A percentile compares a stretch with the other conserved stretches of the same genome.
Conservation (phyloP, 1,140 invertebrate species). For the Leptinotarsa lineolata region DNA sequence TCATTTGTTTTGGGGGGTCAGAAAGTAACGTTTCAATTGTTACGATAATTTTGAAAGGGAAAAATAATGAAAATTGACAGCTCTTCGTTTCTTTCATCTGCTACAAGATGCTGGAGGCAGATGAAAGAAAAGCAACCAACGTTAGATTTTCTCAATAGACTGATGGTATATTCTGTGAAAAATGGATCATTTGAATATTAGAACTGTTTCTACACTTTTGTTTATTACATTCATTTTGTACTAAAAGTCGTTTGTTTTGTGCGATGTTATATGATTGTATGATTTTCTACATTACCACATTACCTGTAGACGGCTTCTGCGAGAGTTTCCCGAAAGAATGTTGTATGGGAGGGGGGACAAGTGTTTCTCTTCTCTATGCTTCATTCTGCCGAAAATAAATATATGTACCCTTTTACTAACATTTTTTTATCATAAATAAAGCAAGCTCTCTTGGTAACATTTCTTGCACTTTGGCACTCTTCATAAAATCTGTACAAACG, state of each 20-base stretch:
- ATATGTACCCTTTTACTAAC: constrained; percentile 54
- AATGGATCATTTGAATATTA: constrained; percentile 19
- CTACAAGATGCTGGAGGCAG: background rate
- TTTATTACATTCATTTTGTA: constrained; percentile 20
- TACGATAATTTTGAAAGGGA: constrained; percentile 19
- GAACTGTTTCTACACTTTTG: constrained; percentile 14
- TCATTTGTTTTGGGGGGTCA: constrained; percentile 41
- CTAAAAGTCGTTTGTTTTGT: constrained; percentile 28
- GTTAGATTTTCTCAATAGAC: constrained; percentile 38
- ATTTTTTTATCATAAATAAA: constrained; percentile 53
- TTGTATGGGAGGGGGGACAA: constrained; percentile 38
- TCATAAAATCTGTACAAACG: constrained; percentile 57
- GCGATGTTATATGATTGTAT: constrained; percentile 18
- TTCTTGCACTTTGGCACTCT: constrained; percentile 57
- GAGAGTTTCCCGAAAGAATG: constrained; percentile 41
- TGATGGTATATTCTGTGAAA: constrained; percentile 26
- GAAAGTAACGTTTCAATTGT: constrained; percentile 16
- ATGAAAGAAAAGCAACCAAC: background rate
- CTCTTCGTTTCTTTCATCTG: background rate
- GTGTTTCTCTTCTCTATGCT: constrained; percentile 37
- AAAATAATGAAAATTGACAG: background rate
- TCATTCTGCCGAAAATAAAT: constrained; percentile 48
- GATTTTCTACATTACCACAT: constrained; percentile 3
- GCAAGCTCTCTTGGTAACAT: constrained; percentile 53
- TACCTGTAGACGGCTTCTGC: constrained; percentile 1